Percentiles rank a stretch among this genome's conserved stretches.
Conservation (phyloP, 2,797 vertebrate genomes). For the Acanthis flammea region DNA sequence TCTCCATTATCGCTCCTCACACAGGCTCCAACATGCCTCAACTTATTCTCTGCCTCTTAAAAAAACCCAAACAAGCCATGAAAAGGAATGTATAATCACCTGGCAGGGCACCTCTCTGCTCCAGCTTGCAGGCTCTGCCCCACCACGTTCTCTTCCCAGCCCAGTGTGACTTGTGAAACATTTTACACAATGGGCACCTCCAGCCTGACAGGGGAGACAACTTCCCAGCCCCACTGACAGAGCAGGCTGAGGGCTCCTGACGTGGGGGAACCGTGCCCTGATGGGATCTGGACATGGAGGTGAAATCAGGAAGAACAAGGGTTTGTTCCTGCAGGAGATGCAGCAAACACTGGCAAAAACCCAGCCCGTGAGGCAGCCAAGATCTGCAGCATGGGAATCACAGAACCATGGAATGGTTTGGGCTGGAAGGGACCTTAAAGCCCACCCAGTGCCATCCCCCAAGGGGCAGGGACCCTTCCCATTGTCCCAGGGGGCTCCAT, state of each 20-base stretch:
- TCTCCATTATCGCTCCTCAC: neutral
- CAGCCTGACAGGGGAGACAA: neutral
- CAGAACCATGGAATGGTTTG: neutral
- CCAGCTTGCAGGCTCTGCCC: constrained; percentile 8
- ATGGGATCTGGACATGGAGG: neutral
- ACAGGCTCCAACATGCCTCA: constrained; percentile 36
- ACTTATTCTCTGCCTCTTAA: neutral
- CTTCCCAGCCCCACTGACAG: neutral
- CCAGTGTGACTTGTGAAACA: neutral
- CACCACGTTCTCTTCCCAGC: neutral
- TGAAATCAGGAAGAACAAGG: neutral
- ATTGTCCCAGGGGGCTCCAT: rapidly evolving
- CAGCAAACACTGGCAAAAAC: neutral
- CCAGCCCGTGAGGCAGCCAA: neutral
- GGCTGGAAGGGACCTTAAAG: neutral
- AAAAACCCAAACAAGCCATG: neutral
- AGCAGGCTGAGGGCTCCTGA: neutral
- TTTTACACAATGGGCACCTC: neutral
- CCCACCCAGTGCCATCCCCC: neutral
- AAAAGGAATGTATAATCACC: constrained; percentile 31
- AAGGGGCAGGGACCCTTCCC: neutral
- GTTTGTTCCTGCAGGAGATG: neutral
- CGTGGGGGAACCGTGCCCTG: rapidly evolving
- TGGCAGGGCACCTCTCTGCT: constrained; percentile 8
- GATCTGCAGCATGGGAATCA: neutral